Percentiles rank a stretch among this genome's conserved stretches.
phyloP scores from a whole-genome alignment of 2,888 invertebrate species.

The Lithosia quadra region DNA sequence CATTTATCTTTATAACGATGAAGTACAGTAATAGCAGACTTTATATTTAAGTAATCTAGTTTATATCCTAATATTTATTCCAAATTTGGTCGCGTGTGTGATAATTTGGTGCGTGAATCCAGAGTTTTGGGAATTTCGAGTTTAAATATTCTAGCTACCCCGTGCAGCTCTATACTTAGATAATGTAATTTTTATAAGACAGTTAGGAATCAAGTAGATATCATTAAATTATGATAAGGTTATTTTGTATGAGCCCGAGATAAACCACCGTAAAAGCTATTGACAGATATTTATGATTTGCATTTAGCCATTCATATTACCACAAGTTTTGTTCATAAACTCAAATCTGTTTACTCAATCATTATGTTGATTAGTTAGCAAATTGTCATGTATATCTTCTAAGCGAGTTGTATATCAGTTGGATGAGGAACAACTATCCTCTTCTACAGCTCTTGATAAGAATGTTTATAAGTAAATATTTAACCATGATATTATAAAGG shows the following conservation, averaged over 20 bases:
- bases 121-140: constrained; percentile 30
- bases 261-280: neutral
- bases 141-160: constrained; percentile 36
- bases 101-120: constrained; percentile 48
- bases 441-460: neutral
- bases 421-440: neutral
- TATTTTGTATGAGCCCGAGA: neutral
- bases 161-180: constrained; percentile 24
- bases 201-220: neutral
- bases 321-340: neutral
- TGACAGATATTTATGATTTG: neutral
- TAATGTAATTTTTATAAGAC: constrained; percentile 9
- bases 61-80: constrained; percentile 22
- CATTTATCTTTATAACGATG: constrained; percentile 6
- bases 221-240: constrained; percentile 8
- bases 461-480: constrained; percentile 2
- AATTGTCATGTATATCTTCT: no score
- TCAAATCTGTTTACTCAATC: no score
- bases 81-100: constrained; percentile 45
- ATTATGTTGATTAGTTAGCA: no score
- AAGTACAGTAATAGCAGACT: constrained; percentile 12
- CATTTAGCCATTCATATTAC: neutral
- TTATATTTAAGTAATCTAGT: constrained; percentile 13
- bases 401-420: neutral
- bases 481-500: neutral